These are phyloP conservation scores for Nycticebus coucang DNA, from an alignment of 2,113 vertebrate species.

Conservation along the genomic window DNA sequence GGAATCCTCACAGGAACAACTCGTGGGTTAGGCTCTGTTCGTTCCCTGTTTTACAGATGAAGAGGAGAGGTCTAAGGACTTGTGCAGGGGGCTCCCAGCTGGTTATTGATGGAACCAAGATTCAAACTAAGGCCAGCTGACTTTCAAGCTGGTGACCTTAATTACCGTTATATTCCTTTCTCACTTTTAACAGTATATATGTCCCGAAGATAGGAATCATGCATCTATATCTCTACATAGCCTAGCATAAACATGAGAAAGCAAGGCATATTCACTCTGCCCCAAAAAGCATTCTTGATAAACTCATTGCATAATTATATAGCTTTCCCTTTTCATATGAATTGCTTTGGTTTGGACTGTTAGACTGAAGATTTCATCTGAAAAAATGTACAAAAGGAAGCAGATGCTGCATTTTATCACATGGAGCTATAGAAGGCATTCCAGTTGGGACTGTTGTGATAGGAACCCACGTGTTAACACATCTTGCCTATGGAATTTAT, in stretches of 20 bases:
- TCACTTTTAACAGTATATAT: neutral
- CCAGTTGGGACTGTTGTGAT: neutral
- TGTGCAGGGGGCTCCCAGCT: neutral
- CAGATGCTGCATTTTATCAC: neutral
- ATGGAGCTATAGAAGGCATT: neutral
- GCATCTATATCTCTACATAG: neutral
- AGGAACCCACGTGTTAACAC: neutral
- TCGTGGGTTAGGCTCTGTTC: neutral
- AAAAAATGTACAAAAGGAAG: slow-evolving; percentile 34
- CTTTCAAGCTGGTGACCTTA: neutral
- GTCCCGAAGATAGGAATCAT: neutral
- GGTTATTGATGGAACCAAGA: neutral
- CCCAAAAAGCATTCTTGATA: neutral
- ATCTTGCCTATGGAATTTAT: neutral
- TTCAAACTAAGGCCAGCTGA: neutral
- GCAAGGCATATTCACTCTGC: neutral
- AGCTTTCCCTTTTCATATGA: neutral
- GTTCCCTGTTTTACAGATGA: neutral
- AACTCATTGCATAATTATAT: neutral
- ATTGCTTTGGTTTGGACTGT: neutral
- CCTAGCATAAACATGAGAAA: neutral
- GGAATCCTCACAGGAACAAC: neutral
- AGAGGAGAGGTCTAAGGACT: neutral
- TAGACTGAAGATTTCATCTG: slow-evolving; percentile 32
- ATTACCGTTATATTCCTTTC: neutral